Base-by-base conservation (phyloP, 2,888 invertebrate genomes). In the Drosophila eohydei region DNA sequence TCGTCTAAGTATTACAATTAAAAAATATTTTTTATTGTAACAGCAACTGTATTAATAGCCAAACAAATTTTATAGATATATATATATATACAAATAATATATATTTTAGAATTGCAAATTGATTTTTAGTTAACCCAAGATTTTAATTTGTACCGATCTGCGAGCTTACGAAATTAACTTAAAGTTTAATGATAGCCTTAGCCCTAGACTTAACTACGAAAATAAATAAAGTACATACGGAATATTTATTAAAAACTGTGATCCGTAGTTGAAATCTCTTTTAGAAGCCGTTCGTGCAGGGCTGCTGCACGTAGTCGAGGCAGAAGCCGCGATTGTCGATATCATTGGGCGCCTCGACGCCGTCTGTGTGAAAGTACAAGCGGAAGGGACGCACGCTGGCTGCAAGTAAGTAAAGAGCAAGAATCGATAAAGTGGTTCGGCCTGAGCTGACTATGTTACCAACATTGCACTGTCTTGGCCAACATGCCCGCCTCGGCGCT, bases 341-440 rank as follows among this genome's bases (percentile, higher is more conserved):
- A 83, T 97, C 97, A 6, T 94, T 94, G 0, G 96, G 97, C 0
- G 96, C 95, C 90, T 97, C 97, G 0, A 95, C 94, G 68, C 95
- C 95, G 92, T 97, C 97, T 0, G 96, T 95, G 83, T 97, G 97
- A 78, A 96, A 96, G 90, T 95, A 95, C 2, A 97, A 91, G 5
- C 97, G 94, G 84, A 97, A 97, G 0, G 97, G 97, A 81, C 96
- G 96, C 4, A 96, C 96, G 55, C 95, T 96, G 91, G 96, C 97
- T 97, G 93, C 65, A 93, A 93, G 40, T 0, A 93, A 93, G 40
- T 0, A 36, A 1, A 66, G 93, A 93, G 61, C 0, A 5, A 2
- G 16, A 12, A 6, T 12, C 16, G 5, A 6, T 1, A 5, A 4
- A 0, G 1, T 16, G 4, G 11, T 26, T 8, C 14, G 28, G 7